phyloP scores from a whole-genome alignment of 2,888 invertebrate genomes.

The Drosophila diplacantha region DNA sequence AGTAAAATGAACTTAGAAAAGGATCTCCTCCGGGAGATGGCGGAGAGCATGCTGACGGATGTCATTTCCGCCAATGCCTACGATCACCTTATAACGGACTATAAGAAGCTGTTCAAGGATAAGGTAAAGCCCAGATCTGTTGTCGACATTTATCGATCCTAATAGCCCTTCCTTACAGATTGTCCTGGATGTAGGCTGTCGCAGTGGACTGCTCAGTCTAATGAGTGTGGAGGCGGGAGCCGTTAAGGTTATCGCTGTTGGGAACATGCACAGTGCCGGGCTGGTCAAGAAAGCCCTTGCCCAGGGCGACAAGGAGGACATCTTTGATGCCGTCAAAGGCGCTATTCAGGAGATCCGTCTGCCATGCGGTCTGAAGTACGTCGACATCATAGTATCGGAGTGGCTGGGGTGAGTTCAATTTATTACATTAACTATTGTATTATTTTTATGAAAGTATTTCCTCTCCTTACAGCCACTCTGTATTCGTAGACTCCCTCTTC shows the following conservation, averaged over 20 bases:
- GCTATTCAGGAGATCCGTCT: constrained; percentile 27
- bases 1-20: constrained; percentile 13
- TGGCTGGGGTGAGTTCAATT: constrained; percentile 52
- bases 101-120: constrained; percentile 38
- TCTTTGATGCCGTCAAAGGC: constrained; percentile 38
- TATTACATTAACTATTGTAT: neutral
- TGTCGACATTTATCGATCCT: neutral
- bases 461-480: constrained; percentile 26
- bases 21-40: constrained; percentile 23
- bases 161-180: constrained; percentile 24
- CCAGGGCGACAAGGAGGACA: constrained; percentile 20
- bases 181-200: constrained; percentile 58
- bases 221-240: constrained; percentile 49
- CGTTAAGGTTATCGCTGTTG: constrained; percentile 48
- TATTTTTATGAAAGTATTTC: neutral
- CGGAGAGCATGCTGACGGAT: constrained; percentile 42
- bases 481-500: constrained; percentile 48
- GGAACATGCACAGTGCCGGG: constrained; percentile 36
- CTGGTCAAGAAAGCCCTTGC: constrained; percentile 9
- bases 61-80: constrained; percentile 42
- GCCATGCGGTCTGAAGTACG: constrained; percentile 44
- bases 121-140: constrained; percentile 38
- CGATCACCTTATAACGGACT: constrained; percentile 25
- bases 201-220: constrained; percentile 48
- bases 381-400: constrained; percentile 56